Evolutionary conservation across 2,113 vertebrate genomes (phyloP).

Genomic region (Tonatia bakeri): DNA sequence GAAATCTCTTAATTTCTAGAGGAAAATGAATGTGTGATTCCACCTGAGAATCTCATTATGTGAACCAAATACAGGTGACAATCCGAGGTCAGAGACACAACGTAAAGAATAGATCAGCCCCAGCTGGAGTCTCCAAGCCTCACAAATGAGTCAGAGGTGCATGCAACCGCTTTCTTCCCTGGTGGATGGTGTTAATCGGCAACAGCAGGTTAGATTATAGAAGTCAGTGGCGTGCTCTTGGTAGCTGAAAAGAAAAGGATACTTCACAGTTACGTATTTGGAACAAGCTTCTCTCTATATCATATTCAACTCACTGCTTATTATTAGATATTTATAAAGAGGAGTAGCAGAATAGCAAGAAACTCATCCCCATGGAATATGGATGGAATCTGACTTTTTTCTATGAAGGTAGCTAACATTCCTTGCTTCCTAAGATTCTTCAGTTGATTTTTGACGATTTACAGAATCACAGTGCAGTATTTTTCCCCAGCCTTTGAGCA

Average conservation of each 20-base stretch:
- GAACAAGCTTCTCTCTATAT: slow-evolving; percentile 27
- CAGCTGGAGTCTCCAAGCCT: background rate
- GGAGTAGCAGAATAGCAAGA: background rate
- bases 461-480: background rate
- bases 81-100: slow-evolving; percentile 46
- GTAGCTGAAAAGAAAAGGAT: background rate
- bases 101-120: slow-evolving; percentile 38
- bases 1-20: slow-evolving; percentile 21
- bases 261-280: background rate
- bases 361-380: background rate
- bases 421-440: slow-evolving; percentile 31
- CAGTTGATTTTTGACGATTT: slow-evolving; percentile 8
- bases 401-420: slow-evolving; percentile 23
- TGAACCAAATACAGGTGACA: slow-evolving; percentile 47
- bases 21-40: slow-evolving; percentile 36
- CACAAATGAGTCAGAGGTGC: background rate
- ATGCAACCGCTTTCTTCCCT: background rate
- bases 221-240: background rate
- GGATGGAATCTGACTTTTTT: background rate
- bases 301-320: background rate
- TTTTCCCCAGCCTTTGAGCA: background rate
- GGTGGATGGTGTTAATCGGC: slow-evolving; percentile 25
- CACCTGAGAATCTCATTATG: slow-evolving; percentile 55
- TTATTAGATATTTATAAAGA: slow-evolving; percentile 36
- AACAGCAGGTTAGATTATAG: slow-evolving; percentile 34